Base-by-base conservation (phyloP, 2,113 vertebrate genomes). In the Hassar affinis region DNA sequence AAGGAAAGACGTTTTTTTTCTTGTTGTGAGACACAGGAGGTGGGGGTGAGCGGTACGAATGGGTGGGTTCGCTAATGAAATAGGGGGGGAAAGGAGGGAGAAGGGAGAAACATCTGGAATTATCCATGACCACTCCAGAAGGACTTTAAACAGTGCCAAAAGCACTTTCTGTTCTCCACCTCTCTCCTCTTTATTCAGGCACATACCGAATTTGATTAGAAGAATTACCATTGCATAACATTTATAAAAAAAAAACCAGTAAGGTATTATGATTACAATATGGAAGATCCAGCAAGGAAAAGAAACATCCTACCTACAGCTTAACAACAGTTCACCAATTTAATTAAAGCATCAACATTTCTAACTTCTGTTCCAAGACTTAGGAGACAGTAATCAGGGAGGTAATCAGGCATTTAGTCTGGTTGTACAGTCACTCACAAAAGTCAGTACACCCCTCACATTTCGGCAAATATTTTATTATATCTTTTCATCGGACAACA, bases 91-190 rank as follows among this genome's bases (percentile, higher is more conserved):
- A 8, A 66, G 68, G 81, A 42, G 38, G 27, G 2, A 30, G 4
- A 74, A 78, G 82, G 77, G 69, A 72, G 85, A 75, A 61, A 62
- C 69, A 82, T 49, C 54, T 45, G 59, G 61, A 85, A 71, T 61
- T 7, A 79, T 79, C 77, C 18, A 22, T 61, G 77, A 79, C 45
- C 35, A 61, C 35, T 78, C 61, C 78, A 18, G 45, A 61, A 78
- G 2, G 77, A 61, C 56, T 22, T 20, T 38, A 59, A 42, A 78
- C 52, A 9, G 3, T 61, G 77, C 77, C 77, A 79, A 92, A 91
- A 91, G 93, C 90, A 93, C 91, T 89, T 61, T 89, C 85, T 93
- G 93, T 93, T 93, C 93, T 85, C 81, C 82, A 85, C 76, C 71
- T 62, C 33, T 10, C 38, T 71, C 8, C 27, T 45, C 38, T 47